Conservation (phyloP, 2,797 vertebrate genomes). For the Cyclura pinguis region DNA sequence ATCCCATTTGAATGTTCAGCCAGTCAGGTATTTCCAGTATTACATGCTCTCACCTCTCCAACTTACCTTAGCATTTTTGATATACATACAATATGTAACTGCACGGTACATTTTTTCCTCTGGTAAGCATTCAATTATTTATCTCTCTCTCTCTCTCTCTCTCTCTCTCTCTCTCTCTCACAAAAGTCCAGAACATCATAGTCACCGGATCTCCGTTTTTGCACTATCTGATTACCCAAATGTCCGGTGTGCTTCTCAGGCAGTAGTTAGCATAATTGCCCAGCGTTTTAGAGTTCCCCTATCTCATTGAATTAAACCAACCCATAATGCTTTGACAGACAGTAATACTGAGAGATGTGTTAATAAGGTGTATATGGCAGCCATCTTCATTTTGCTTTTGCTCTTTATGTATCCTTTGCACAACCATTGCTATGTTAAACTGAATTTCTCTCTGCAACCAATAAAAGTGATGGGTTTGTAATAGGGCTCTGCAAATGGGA, state of each 20-base stretch:
- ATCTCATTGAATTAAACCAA: neutral
- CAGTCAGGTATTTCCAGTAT: too few species aligned
- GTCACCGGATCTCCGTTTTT: neutral
- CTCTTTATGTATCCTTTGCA: slow-evolving; percentile 6
- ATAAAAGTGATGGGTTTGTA: slow-evolving; percentile 29
- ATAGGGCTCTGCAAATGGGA: slow-evolving; percentile 15
- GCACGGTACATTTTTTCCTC: too few species aligned
- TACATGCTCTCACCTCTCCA: too few species aligned
- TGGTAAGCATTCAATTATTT: too few species aligned
- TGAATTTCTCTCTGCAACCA: slow-evolving; percentile 23
- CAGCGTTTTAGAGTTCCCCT: neutral
- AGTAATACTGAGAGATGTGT: neutral
- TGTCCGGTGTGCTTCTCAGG: neutral
- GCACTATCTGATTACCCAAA: neutral
- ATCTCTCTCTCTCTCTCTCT: too few species aligned
- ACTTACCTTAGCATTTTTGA: too few species aligned
- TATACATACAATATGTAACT: too few species aligned
- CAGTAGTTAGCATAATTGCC: neutral
- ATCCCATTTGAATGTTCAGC: too few species aligned
- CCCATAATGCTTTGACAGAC: neutral
- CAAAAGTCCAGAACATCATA: too few species aligned
- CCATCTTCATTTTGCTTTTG: neutral
- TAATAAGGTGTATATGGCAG: slow-evolving; percentile 6
- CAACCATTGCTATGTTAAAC: slow-evolving; percentile 20
- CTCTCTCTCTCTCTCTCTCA: too few species aligned